phyloP scores from a whole-genome alignment of 92 coral and sea anemone genomes.

The Paragorgia papillata region DNA sequence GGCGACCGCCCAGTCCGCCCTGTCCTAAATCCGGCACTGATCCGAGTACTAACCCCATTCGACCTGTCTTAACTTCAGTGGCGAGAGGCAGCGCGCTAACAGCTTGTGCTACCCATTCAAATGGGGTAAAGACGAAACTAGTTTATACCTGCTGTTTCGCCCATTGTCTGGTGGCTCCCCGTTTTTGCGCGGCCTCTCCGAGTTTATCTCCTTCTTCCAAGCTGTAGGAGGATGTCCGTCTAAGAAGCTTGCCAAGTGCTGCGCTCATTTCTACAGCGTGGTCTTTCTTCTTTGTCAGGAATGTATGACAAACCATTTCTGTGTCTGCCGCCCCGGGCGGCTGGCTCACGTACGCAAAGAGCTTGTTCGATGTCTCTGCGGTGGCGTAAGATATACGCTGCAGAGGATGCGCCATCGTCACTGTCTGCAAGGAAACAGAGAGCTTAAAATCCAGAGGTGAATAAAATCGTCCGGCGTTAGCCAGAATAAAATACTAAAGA shows the following conservation, averaged over 20 bases:
- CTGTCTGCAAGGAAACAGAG: constrained; percentile 72
- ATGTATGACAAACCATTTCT: constrained; percentile 36
- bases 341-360: constrained; percentile 93
- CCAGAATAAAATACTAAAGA: no score
- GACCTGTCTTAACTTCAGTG: no score
- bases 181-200: constrained; percentile 39
- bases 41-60: no score
- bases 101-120: no score
- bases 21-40: no score
- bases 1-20: no score
- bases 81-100: no score
- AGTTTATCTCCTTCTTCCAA: constrained; percentile 22
- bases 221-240: constrained; percentile 30
- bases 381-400: constrained; percentile 96
- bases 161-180: constrained; percentile 37
- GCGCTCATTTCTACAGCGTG: constrained; percentile 36
- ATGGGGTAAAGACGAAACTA: no score
- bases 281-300: constrained; percentile 37
- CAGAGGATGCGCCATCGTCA: constrained; percentile 92
- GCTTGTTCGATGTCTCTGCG: constrained; percentile 79
- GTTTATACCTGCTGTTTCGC: constrained; percentile 37
- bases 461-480: no score
- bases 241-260: constrained; percentile 37
- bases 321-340: constrained; percentile 61
- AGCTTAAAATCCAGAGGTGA: no score